Percentiles rank a stretch among this genome's conserved stretches.
phyloP scores from a whole-genome alignment of 2,888 invertebrate species.

The Gnatocerus cornutus region DNA sequence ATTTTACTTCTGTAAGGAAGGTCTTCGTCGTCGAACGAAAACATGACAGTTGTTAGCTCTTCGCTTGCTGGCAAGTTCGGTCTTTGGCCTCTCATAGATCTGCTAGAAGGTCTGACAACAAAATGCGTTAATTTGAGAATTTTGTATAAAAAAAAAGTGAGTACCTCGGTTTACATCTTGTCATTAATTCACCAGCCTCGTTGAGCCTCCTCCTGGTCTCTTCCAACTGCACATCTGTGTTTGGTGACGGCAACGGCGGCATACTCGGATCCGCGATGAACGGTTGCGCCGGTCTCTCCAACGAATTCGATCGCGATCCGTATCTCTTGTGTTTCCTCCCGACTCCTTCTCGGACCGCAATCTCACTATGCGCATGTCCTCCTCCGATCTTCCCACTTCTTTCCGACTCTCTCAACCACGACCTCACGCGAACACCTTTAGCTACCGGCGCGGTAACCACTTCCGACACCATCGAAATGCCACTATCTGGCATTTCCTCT shows the following conservation, averaged over 20 bases:
- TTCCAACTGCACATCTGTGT: constrained; percentile 83
- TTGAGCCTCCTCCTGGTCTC: constrained; percentile 82
- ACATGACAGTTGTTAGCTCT: constrained; percentile 86
- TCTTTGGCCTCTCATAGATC: constrained; percentile 65
- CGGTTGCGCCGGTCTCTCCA: constrained; percentile 77
- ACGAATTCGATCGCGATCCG: constrained; percentile 74
- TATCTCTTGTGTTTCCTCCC: constrained; percentile 62
- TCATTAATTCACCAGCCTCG: constrained; percentile 75
- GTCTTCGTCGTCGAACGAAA: constrained; percentile 92
- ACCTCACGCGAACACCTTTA: constrained; percentile 69
- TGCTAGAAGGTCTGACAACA: too few relatives aligned
- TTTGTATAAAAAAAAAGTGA: too few relatives aligned
- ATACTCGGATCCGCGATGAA: constrained; percentile 78
- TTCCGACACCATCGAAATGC: constrained; percentile 83
- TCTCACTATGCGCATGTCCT: constrained; percentile 68
- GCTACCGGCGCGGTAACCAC: constrained; percentile 69
- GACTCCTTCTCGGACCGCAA: constrained; percentile 59
- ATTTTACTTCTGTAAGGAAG: constrained; percentile 95
- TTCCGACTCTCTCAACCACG: constrained; percentile 76
- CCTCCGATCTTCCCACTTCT: constrained; percentile 59
- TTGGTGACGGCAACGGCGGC: constrained; percentile 77
- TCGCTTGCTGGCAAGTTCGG: constrained; percentile 61
- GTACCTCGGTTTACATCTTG: constrained; percentile 64
- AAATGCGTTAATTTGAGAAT: too few relatives aligned
- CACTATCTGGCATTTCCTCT: constrained; percentile 85